Conservation (phyloP, 2,888 invertebrate genomes). For the Terebella lapidaria region DNA sequence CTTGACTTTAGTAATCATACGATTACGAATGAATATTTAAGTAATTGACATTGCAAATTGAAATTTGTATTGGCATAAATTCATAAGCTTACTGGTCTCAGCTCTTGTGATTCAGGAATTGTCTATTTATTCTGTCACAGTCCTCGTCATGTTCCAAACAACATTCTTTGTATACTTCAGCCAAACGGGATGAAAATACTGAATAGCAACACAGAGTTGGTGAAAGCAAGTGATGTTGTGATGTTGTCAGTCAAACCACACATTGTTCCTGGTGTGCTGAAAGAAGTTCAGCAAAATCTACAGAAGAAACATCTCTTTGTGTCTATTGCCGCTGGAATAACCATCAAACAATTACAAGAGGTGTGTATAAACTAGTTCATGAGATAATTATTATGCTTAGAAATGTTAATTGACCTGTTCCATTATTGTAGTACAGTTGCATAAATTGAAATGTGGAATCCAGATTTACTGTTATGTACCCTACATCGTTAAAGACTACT, state of each 20-base stretch:
- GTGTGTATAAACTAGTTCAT: slow-evolving; percentile 56
- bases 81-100: neutral
- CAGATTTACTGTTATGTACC: no score
- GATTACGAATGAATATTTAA: no score
- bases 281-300: slow-evolving; percentile 65
- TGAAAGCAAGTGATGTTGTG: slow-evolving; percentile 75
- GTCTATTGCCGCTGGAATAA: slow-evolving; percentile 89
- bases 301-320: slow-evolving; percentile 71
- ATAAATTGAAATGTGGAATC: no score
- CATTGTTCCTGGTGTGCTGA: slow-evolving; percentile 71
- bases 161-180: neutral
- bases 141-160: neutral
- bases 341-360: slow-evolving; percentile 71
- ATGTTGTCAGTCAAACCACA: slow-evolving; percentile 89
- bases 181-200: slow-evolving; percentile 33
- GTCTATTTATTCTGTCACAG: no score
- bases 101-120: no score
- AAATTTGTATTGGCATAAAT: neutral
- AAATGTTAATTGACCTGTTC: no score
- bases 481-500: no score
- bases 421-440: no score
- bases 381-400: no score
- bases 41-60: no score
- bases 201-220: slow-evolving; percentile 67
- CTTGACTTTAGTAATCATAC: no score